Percentiles rank a stretch among this genome's conserved stretches.
These are phyloP conservation scores for Heliconius aoede DNA, from an alignment of 2,888 invertebrate genomes.

Conservation along the genomic window DNA sequence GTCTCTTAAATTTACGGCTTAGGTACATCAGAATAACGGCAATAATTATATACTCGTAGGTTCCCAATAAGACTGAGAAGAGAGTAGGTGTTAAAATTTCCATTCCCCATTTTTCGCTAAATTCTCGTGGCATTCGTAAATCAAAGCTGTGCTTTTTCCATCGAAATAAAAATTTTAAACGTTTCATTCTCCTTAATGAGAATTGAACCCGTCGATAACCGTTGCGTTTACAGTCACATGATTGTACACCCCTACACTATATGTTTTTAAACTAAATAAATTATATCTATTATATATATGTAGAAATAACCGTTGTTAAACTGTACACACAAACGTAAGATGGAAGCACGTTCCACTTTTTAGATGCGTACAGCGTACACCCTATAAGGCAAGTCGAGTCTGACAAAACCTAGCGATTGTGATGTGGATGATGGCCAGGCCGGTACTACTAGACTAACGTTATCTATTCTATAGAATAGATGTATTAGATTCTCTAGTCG, in stretches of 20 bases:
- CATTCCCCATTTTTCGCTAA: too few species aligned
- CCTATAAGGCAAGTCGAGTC: constrained; percentile 52
- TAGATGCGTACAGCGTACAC: constrained; percentile 51
- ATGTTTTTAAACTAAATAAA: background rate
- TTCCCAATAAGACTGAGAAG: too few species aligned
- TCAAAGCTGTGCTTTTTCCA: too few species aligned
- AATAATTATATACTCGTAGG: too few species aligned
- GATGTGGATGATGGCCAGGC: constrained; percentile 30
- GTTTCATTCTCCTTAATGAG: too few species aligned
- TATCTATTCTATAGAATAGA: constrained; percentile 18
- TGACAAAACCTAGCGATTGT: constrained; percentile 53
- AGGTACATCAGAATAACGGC: background rate
- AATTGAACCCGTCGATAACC: background rate
- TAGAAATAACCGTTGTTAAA: constrained; percentile 33
- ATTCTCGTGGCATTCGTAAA: too few species aligned
- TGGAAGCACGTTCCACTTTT: constrained; percentile 53
- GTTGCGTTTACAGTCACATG: background rate
- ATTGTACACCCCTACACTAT: background rate
- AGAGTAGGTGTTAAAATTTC: too few species aligned
- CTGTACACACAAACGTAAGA: constrained; percentile 40
- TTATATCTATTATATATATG: background rate
- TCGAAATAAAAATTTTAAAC: too few species aligned
- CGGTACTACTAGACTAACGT: constrained; percentile 23
- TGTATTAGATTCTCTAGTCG: constrained; percentile 1
- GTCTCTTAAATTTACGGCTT: too few species aligned